A percentile compares a stretch with the other conserved stretches of the same genome.
Conservation (phyloP, 2,888 invertebrate genomes). For the Arge pagana region DNA sequence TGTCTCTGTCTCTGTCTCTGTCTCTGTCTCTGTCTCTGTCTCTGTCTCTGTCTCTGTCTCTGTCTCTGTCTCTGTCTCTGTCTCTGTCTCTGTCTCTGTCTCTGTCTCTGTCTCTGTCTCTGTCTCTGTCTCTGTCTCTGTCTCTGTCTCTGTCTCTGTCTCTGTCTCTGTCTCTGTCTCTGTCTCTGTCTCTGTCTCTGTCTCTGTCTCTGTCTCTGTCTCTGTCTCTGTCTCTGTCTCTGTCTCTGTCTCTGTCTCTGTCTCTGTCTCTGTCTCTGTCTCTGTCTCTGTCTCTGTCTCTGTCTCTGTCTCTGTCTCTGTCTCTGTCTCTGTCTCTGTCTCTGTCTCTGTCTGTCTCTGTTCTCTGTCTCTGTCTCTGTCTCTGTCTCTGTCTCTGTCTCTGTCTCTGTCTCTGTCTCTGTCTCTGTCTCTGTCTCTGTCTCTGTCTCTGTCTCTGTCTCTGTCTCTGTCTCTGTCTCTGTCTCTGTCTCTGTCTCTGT, state of each 20-base stretch:
- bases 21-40: background rate
- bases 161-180: background rate
- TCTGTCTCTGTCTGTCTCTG: background rate
- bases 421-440: constrained; percentile 18
- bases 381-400: background rate
- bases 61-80: background rate
- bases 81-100: background rate
- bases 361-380: background rate
- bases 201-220: background rate
- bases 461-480: background rate
- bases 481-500: background rate
- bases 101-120: background rate
- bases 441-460: background rate
- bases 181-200: constrained; percentile 2
- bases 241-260: background rate
- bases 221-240: background rate
- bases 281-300: background rate
- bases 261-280: background rate
- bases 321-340: background rate
- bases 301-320: background rate
- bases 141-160: background rate
- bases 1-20: background rate
- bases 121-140: background rate
- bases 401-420: constrained; percentile 5
- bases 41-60: background rate